Evolutionary conservation across 2,888 invertebrate species (phyloP), one percentile per base, ranked within the genome.

Genomic region (Margaritifera margaritifera): DNA sequence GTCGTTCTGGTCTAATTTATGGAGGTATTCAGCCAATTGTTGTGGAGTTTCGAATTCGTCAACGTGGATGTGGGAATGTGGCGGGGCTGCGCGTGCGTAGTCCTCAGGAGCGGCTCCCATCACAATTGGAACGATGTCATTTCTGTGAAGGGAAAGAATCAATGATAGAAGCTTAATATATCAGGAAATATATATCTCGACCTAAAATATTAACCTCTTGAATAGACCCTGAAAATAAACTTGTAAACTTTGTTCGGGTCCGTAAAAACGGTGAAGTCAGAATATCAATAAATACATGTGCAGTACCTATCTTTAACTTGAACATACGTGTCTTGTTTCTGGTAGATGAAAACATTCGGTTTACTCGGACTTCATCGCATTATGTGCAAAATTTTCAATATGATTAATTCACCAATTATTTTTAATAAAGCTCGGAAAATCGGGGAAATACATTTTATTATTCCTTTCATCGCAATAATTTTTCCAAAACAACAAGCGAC

Each of bases 31-130:
- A 54, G 98, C 98, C 75, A 98, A 91, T 80, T 95, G 94, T 84
- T 94, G 93, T 0, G 98, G 94, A 27, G 94, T 94, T 51, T 94
- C 93, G 89, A 98, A 98, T 90, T 98, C 97, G 88, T 98, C 98
- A 27, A 98, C 96, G 90, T 98, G 98, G 71, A 98, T 95, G 91
- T 95, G 98, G 95, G 89, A 98, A 97, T 61, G 98, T 95, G 91
- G 98, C 0, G 98, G 98, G 4, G 98, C 95, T 78, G 94, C 93
- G 60, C 94, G 93, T 72, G 94, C 94, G 90, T 98, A 98, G 89
- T 98, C 98, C 70, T 95, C 94, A 1, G 96, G 95, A 60, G 95
- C 93, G 0, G 96, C 98, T 1, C 98, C 98, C 97, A 98, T 97
- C 70, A 97, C 98, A 78, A 98, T 95, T 0, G 98, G 98, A 78